Evolutionary conservation across 2,113 vertebrate species (phyloP).

Genomic region (Dromas ardeola): DNA sequence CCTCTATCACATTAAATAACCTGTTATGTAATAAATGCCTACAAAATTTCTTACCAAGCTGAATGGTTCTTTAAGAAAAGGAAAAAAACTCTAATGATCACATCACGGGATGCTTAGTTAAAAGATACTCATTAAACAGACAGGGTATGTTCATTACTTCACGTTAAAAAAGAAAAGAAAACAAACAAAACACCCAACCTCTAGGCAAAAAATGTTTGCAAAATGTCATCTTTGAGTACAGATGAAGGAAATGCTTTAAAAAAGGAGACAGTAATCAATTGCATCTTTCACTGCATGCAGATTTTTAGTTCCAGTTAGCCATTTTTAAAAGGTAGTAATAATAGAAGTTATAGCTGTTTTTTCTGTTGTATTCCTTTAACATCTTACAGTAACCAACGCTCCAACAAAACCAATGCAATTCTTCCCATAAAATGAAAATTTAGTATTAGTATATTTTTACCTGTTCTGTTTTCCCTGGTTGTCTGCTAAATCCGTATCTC

Average conservation of each 20-base stretch:
- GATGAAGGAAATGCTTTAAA: neutral
- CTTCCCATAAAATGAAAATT: neutral
- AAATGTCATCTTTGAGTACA: neutral
- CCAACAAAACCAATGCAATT: neutral
- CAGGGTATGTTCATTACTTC: neutral
- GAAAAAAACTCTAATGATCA: neutral
- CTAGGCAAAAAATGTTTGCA: neutral
- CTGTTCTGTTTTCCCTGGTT: constrained; percentile 82
- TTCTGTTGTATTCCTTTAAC: neutral
- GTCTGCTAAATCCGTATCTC: constrained; percentile 90
- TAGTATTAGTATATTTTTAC: constrained; percentile 67
- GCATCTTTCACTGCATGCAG: neutral
- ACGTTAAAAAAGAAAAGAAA: neutral
- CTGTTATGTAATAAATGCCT: neutral
- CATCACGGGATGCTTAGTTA: neutral
- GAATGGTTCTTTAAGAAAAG: neutral
- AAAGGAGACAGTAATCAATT: neutral
- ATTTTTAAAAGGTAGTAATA: neutral
- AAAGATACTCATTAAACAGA: neutral
- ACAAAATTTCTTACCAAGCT: neutral
- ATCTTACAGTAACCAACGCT: neutral
- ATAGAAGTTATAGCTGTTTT: neutral
- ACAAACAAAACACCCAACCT: neutral
- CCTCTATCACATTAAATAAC: neutral
- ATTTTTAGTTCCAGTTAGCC: neutral